Conservation (phyloP, 64 coral and sea anemone species). For the Montipora efflorescens region DNA sequence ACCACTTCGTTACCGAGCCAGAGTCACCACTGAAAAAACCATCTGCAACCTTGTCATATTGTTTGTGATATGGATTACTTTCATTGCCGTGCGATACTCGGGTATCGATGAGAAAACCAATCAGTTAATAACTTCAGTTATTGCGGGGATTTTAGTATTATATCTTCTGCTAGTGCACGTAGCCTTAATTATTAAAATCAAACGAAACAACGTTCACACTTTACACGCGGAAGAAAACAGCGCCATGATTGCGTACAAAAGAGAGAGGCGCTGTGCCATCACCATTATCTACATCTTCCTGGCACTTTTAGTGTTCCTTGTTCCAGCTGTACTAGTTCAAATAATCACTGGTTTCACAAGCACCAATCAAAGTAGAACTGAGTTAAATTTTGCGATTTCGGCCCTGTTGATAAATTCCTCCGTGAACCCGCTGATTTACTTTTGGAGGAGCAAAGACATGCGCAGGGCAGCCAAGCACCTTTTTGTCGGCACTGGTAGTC, state of each 20-base stretch:
- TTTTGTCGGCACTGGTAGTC: background rate
- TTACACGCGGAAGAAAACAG: conserved; percentile 19
- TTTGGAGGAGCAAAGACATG: conserved; percentile 62
- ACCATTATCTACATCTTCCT: conserved; percentile 57
- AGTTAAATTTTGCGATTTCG: conserved; percentile 53
- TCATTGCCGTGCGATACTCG: conserved; percentile 27
- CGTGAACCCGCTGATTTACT: conserved; percentile 64
- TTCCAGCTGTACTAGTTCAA: conserved; percentile 53
- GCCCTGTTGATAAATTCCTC: conserved; percentile 64
- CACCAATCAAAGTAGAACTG: conserved; percentile 33
- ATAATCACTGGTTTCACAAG: conserved; percentile 22
- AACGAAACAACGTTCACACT: conserved; percentile 41
- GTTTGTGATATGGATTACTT: conserved; percentile 44
- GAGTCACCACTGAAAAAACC: background rate
- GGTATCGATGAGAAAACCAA: conserved; percentile 46
- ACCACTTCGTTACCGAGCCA: conserved; percentile 29
- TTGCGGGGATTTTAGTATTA: conserved; percentile 25
- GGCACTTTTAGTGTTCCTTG: conserved; percentile 42
- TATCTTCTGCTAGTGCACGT: conserved; percentile 31
- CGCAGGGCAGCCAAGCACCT: background rate
- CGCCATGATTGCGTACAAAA: conserved; percentile 26
- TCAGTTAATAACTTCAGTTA: conserved; percentile 27
- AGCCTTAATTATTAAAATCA: conserved; percentile 33
- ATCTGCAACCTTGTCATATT: conserved; percentile 17
- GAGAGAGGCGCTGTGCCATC: conserved; percentile 31